phyloP scores from a whole-genome alignment of 2,888 invertebrate species.

The Mythimna ferrago region DNA sequence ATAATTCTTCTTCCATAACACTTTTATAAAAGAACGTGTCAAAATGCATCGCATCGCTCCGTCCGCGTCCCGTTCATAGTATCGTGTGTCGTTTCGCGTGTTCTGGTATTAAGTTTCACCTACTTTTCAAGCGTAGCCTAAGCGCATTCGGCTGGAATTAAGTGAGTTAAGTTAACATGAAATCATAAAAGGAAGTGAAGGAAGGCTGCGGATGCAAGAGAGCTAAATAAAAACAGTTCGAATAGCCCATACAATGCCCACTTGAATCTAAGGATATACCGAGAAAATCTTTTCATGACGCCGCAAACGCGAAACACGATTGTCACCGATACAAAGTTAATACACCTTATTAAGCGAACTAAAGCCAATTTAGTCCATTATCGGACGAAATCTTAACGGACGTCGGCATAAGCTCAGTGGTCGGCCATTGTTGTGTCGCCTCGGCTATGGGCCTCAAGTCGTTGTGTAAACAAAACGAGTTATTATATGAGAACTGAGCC shows the following conservation, averaged over 20 bases:
- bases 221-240: conserved; percentile 36
- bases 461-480: conserved; percentile 82
- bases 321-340: conserved; percentile 74
- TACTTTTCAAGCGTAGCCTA: conserved; percentile 71
- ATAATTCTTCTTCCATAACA: conserved; percentile 36
- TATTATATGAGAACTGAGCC: conserved; percentile 77
- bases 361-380: conserved; percentile 85
- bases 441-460: conserved; percentile 73
- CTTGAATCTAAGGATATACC: conserved; percentile 43
- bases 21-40: conserved; percentile 65
- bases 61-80: conserved; percentile 72
- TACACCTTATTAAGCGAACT: conserved; percentile 78
- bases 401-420: conserved; percentile 74
- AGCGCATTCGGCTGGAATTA: conserved; percentile 80
- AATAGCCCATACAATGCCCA: conserved; percentile 41
- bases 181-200: conserved; percentile 71
- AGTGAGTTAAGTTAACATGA: conserved; percentile 81
- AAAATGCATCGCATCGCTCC: conserved; percentile 72
- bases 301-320: conserved; percentile 66
- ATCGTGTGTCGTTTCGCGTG: conserved; percentile 84
- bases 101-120: conserved; percentile 81
- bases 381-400: conserved; percentile 81
- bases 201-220: conserved; percentile 49
- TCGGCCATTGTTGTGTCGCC: conserved; percentile 85
- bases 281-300: conserved; percentile 64